Evolutionary conservation across 2,797 vertebrate species (phyloP), one percentile per base, ranked within the genome.

Genomic region (Gymnopithys bicolor): DNA sequence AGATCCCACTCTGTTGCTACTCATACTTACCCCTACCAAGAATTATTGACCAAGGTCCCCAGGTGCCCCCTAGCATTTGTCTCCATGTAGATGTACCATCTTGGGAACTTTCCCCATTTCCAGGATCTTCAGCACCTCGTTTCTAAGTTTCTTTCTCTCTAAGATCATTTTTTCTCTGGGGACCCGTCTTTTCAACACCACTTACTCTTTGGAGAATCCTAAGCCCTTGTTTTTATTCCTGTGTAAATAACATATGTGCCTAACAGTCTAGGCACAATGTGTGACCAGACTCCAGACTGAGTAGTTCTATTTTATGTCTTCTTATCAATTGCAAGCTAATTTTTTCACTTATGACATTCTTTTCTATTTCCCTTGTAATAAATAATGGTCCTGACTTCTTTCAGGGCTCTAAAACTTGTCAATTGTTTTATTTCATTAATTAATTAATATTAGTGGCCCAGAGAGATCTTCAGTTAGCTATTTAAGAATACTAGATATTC

Each of bases 11-110:
- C 0, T 10, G 19, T 7, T 76, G 27, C 58, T 87, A 32, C 35
- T 89, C 19, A 30, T 28, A 11, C 7, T 73, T 58, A 32, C 13
- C 16, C 11, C 14, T 41, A 22, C 17, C 13, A 58, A 10, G 10
- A 6, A 3, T 58, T 75, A 49, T 5, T 71, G 33, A 4, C 12
- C 60, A 55, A 48, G 32, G 32, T 22, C n/a, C 11, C 53, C 37
- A 14, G 0, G 1, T 22, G 3, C 27, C 16, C 4, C 10, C 6
- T 13, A 70, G 21, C 5, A 60, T 35, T 64, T 11, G 3, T 48
- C 14, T 48, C 15, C 27, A 18, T 2, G 3, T 16, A 68, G 12
- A 3, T 70, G 19, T 60, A 25, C 5, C 7, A 18, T 28, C 4
- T 48, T 1, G 4, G 15, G 25, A 62, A 66, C 16, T 63, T 87